phyloP scores from a whole-genome alignment of 2,113 vertebrate genomes.

The Dendropsophus ebraccatus region DNA sequence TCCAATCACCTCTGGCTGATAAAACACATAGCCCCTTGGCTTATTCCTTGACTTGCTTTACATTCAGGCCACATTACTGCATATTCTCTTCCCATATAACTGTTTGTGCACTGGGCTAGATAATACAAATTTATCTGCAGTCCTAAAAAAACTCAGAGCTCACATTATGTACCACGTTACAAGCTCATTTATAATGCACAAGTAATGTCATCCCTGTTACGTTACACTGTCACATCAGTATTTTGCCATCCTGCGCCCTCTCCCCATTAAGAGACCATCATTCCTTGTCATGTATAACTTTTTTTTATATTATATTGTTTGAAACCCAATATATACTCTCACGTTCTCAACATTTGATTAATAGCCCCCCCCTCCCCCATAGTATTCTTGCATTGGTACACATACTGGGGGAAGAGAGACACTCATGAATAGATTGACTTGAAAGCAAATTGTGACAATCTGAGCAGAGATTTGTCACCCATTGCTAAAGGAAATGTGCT shows the following conservation, averaged over 20 bases:
- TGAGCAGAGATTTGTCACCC: neutral
- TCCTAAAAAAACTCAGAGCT: neutral
- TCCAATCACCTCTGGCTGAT: conserved; percentile 26
- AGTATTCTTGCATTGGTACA: neutral
- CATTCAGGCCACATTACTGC: conserved; percentile 13
- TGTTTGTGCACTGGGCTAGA: neutral
- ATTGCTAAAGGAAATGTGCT: neutral
- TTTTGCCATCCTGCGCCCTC: neutral
- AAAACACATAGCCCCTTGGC: conserved; percentile 35
- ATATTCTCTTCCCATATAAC: neutral
- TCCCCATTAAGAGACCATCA: neutral
- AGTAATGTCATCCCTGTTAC: neutral
- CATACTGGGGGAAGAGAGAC: neutral
- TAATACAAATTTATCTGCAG: neutral
- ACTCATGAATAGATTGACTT: neutral
- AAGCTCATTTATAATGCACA: neutral
- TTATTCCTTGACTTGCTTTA: neutral
- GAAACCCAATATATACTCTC: too few relatives aligned
- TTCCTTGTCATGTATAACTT: neutral
- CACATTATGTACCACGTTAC: neutral
- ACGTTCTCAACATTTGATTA: too few relatives aligned
- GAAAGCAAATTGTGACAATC: conserved; percentile 27
- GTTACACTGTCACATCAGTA: neutral
- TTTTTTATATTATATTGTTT: too few relatives aligned
- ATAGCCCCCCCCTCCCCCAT: neutral